Evolutionary conservation across 2,888 invertebrate genomes (phyloP), one percentile per base, ranked within the genome.

Genomic region (Bugulina stolonifera): DNA sequence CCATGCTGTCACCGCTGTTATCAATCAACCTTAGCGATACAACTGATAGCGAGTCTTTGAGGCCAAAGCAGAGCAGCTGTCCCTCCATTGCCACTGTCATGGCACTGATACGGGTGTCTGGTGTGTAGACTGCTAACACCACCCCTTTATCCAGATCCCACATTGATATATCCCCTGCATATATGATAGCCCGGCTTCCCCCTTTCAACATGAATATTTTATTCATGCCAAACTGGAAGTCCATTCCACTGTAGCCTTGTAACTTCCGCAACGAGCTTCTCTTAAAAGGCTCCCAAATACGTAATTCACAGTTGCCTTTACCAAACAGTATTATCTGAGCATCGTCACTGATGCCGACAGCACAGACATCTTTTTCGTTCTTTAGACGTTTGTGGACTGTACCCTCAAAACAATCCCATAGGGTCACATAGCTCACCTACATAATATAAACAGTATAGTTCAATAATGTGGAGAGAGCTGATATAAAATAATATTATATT

Each of bases 341-440:
- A 69, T 80, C 78, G 72, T 80, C 78, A 5, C 78, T 78, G 29
- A 83, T 78, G 23, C 79, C 82, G 18, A 83, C 73, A 1, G 81
- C 80, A 69, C 79, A 77, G n/a, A 83, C 82, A 71, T 82, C 77
- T 27, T 77, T 79, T 75, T 82, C 82, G 69, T 81, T 79, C 69
- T 79, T 79, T 34, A 83, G 76, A 1, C 81, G 74, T 54, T 77
- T 76, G 71, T 77, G 78, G 10, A 83, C 78, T 14, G 76, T 73
- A 0, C 82, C 82, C 0, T 77, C 75, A n/a, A 73, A 43, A 27
- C 81, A 81, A 74, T 82, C 79, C 81, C 83, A 83, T 54, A 83
- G 73, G 22, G 82, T 82, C 22, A 83, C 81, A 75, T 81, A 82
- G 72, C 82, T 82, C 52, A 54, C 70, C 64, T 64, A 64, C 32